phyloP scores from a whole-genome alignment of 2,113 vertebrate species.

The Salvelinus alpinus region DNA sequence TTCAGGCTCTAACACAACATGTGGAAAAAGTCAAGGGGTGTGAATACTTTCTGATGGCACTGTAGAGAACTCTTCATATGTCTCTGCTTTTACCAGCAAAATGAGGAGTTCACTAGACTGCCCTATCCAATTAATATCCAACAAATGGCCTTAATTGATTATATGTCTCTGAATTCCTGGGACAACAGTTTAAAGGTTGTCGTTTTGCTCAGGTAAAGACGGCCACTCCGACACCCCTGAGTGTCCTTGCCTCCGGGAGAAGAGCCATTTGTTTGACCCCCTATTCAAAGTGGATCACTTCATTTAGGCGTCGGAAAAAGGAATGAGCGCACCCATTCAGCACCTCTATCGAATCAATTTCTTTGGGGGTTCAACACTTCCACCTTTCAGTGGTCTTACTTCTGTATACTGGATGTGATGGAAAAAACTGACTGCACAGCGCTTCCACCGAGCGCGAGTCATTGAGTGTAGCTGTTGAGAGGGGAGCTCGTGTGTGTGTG shows the following conservation, averaged over 20 bases:
- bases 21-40: no score
- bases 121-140: background rate
- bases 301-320: constrained; percentile 37
- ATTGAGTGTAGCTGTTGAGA: background rate
- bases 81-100: constrained; percentile 9
- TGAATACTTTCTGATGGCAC: background rate
- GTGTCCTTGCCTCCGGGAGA: constrained; percentile 55
- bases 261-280: constrained; percentile 62
- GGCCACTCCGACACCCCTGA: constrained; percentile 37
- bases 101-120: constrained; percentile 34
- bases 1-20: no score
- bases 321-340: constrained; percentile 2
- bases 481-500: background rate
- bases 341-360: constrained; percentile 7
- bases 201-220: constrained; percentile 41
- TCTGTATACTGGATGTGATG: constrained; percentile 20
- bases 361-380: background rate
- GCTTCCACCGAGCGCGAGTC: background rate
- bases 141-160: constrained; percentile 46
- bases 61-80: background rate
- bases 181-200: constrained; percentile 48
- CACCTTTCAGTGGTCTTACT: constrained; percentile 4
- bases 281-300: constrained; percentile 54
- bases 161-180: constrained; percentile 43
- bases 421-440: background rate